Conservation (phyloP, 2,797 vertebrate genomes). For the Neosilurus mollespiculum region DNA sequence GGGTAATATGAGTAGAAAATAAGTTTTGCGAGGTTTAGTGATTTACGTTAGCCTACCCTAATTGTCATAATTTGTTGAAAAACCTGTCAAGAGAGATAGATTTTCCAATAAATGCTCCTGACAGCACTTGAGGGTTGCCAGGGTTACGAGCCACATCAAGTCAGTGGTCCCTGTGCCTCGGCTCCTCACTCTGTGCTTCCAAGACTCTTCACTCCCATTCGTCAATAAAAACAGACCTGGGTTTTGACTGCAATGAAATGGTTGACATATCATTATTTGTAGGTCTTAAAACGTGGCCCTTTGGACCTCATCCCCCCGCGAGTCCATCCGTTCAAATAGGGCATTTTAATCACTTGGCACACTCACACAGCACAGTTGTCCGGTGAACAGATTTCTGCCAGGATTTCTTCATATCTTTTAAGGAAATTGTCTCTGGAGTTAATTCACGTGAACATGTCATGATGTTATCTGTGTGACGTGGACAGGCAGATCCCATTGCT, state of each 20-base stretch:
- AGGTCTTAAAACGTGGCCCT: constrained; percentile 31
- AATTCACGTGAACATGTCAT: constrained; percentile 20
- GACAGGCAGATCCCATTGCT: background rate
- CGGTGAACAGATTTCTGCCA: constrained; percentile 20
- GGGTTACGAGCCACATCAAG: constrained; percentile 35
- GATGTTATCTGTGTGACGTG: background rate
- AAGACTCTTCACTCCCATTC: constrained; percentile 12
- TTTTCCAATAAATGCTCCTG: constrained; percentile 48
- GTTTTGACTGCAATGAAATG: constrained; percentile 29
- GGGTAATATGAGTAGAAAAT: constrained; percentile 52
- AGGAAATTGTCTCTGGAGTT: constrained; percentile 25
- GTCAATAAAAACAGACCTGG: constrained; percentile 29
- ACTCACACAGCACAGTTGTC: constrained; percentile 4
- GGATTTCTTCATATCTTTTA: background rate
- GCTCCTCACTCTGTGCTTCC: background rate
- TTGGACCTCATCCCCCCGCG: constrained; percentile 25
- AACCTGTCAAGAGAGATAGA: constrained; percentile 32
- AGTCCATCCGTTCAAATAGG: constrained; percentile 19
- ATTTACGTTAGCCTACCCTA: constrained; percentile 47
- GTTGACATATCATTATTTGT: constrained; percentile 47
- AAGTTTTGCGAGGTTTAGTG: constrained; percentile 46
- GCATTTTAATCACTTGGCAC: constrained; percentile 38
- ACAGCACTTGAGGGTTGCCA: constrained; percentile 46
- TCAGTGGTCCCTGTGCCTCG: background rate
- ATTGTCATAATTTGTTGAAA: constrained; percentile 52